Evolutionary conservation across 2,113 vertebrate species (phyloP), one percentile per base, ranked within the genome.

Genomic region (Beaufortia kweichowensis): DNA sequence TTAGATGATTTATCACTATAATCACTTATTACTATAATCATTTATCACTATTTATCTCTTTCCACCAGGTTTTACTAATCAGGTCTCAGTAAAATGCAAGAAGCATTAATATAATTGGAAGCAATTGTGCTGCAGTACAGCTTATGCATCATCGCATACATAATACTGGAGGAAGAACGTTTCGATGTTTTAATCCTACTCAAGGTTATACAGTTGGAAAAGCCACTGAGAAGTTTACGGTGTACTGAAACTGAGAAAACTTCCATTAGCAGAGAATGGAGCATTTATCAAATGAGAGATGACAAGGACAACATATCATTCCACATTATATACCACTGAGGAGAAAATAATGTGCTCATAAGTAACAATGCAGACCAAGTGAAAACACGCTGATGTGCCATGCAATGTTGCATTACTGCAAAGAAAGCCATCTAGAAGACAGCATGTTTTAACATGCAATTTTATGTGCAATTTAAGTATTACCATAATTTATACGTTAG

Each of bases 201-300:
- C 76, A 76, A 71, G 56, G 48, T 71, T 66, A 67, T 50, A 73
- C 53, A 61, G 31, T 31, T 81, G 65, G 59, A 73, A 57, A 53
- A 72, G 64, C 31, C 39, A 65, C 62, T 6, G 28, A 68, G 72
- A 79, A 81, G 29, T 72, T 77, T 53, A 76, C 48, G 33, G 43
- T 61, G 76, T 81, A 77, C 67, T 70, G 59, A 81, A 79, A 77
- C 59, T 81, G 77, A 76, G 65, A 79, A 81, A 75, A 72, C 74
- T 43, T 71, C 29, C 75, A 70, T 46, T 73, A 65, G 9, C 41
- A 24, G 75, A 83, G 65, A 70, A 81, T 76, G 70, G 75, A 77
- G 46, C 75, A 79, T 80, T 80, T 53, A 82, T 83, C 77, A 63
- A 73, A 68, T 64, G 62, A 79, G 55, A 74, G 33, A 57, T 3